Evolutionary conservation across 2,113 vertebrate species (phyloP).

Genomic region (Centropus bengalensis): DNA sequence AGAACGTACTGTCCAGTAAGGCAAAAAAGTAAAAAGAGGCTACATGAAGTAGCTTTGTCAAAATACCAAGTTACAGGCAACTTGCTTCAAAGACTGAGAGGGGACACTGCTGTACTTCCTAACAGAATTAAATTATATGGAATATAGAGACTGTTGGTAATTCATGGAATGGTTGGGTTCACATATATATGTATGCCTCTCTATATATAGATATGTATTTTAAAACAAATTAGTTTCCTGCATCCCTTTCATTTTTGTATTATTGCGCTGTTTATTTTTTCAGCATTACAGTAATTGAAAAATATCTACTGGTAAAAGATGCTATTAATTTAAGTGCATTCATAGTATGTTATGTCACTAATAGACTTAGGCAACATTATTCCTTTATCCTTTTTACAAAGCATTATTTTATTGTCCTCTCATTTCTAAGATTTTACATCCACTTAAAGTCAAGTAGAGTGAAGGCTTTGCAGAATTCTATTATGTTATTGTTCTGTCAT

Average conservation of each 20-base stretch:
- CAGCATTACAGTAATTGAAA: conserved; percentile 76
- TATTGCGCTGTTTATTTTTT: conserved; percentile 67
- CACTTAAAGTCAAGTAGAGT: conserved; percentile 70
- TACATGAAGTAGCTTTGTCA: background rate
- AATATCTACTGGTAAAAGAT: conserved; percentile 72
- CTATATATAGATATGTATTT: background rate
- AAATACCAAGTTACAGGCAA: background rate
- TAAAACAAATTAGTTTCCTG: conserved; percentile 38
- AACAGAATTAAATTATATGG: conserved; percentile 39
- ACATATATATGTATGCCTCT: background rate
- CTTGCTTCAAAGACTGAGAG: background rate
- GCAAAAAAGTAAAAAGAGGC: background rate
- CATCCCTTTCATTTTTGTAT: conserved; percentile 52
- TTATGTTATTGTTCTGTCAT: conserved; percentile 68
- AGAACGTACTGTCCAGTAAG: background rate
- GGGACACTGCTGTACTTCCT: background rate
- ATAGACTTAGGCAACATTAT: conserved; percentile 70
- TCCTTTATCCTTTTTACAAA: conserved; percentile 76
- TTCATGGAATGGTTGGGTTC: background rate
- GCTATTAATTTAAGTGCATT: conserved; percentile 79
- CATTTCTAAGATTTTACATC: conserved; percentile 71
- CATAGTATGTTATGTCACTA: conserved; percentile 67
- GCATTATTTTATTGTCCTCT: conserved; percentile 73
- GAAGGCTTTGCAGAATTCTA: conserved; percentile 65
- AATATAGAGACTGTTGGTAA: conserved; percentile 27